Evolutionary conservation across 37 sponge, comb jelly and placozoan species (phyloP).

Genomic region (Chondrosia reniformis): DNA sequence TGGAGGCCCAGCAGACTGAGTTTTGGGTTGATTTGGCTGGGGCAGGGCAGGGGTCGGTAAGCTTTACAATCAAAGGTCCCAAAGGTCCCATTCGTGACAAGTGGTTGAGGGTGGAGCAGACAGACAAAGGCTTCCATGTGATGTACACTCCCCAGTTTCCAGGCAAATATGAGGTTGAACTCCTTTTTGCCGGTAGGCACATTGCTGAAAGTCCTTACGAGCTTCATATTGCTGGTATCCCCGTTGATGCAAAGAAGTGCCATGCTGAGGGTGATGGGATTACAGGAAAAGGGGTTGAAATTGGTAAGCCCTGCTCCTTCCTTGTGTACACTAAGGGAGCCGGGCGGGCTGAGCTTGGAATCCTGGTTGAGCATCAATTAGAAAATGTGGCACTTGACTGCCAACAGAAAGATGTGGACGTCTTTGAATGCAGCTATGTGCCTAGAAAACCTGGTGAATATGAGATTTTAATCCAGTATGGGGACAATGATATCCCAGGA

Average conservation of each 20-base stretch:
- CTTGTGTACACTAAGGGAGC: constrained; percentile 82
- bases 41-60: constrained; percentile 84
- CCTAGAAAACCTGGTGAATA: constrained; percentile 77
- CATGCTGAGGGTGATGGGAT: constrained; percentile 90
- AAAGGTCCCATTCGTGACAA: constrained; percentile 57
- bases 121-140: constrained; percentile 65
- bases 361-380: constrained; percentile 61
- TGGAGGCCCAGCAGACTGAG: constrained; percentile 63
- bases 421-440: constrained; percentile 57
- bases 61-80: constrained; percentile 69
- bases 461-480: constrained; percentile 75
- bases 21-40: constrained; percentile 84
- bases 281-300: constrained; percentile 59
- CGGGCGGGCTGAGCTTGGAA: constrained; percentile 78
- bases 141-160: constrained; percentile 52
- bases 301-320: constrained; percentile 78
- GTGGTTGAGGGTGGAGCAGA: constrained; percentile 25
- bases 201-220: constrained; percentile 88
- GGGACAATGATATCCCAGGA: constrained; percentile 83
- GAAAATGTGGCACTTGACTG: constrained; percentile 47
- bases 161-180: constrained; percentile 63
- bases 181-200: constrained; percentile 60
- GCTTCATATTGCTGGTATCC: constrained; percentile 56
- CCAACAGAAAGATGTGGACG: constrained; percentile 40
- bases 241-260: constrained; percentile 81